These are phyloP conservation scores for Bombyx huttoni DNA, from an alignment of 2,888 invertebrate species.

Conservation along the genomic window DNA sequence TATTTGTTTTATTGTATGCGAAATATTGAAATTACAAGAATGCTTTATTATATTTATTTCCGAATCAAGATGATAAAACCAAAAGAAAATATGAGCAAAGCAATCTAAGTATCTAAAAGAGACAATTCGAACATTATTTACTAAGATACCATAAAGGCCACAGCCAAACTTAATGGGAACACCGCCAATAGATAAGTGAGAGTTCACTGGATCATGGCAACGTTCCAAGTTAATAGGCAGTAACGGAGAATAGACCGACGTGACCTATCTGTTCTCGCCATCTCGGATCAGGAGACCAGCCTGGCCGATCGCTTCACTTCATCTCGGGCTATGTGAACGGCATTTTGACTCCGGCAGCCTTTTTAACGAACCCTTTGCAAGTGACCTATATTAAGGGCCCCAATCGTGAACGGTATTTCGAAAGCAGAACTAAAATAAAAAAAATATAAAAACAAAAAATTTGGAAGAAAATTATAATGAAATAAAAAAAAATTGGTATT, in stretches of 20 bases:
- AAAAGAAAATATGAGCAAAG: no score
- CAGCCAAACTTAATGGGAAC: background rate
- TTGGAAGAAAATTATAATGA: no score
- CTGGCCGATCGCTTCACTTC: constrained; percentile 9
- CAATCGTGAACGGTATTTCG: no score
- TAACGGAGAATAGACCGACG: constrained; percentile 6
- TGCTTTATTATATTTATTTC: no score
- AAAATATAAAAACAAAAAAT: no score
- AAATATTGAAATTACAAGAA: no score
- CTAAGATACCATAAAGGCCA: background rate
- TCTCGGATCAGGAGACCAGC: constrained; percentile 8
- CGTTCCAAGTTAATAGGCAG: constrained; percentile 8
- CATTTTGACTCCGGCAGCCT: constrained; percentile 7
- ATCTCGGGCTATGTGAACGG: constrained; percentile 7
- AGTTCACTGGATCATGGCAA: constrained; percentile 10
- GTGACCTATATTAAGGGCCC: background rate
- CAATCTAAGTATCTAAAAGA: no score
- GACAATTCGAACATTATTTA: background rate
- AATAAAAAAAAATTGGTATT: no score
- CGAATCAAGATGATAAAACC: no score
- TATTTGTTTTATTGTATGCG: no score
- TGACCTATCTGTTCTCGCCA: constrained; percentile 13
- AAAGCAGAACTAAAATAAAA: no score
- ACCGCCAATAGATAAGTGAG: constrained; percentile 1
- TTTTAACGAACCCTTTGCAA: background rate